Conservation (phyloP, 2,797 vertebrate genomes). For the Semaprochilodus insignis region DNA sequence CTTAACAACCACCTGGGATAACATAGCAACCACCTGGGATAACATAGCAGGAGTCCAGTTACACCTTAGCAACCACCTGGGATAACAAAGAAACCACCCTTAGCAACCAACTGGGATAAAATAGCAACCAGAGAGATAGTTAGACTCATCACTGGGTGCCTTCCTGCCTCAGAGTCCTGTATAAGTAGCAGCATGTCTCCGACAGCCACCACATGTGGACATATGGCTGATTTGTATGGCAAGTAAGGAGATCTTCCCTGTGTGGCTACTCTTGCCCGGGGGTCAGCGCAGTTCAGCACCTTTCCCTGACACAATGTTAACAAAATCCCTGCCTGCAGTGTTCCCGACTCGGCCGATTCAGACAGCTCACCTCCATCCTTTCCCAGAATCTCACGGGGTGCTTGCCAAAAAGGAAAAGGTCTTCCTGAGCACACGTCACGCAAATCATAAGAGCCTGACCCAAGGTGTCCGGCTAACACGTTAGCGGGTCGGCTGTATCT, state of each 20-base stretch:
- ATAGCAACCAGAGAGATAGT: too few relatives aligned
- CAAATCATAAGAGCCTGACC: constrained; percentile 18
- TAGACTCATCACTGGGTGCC: too few relatives aligned
- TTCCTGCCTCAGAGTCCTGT: too few relatives aligned
- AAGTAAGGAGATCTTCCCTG: not conserved
- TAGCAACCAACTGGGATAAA: too few relatives aligned
- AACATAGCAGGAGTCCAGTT: too few relatives aligned
- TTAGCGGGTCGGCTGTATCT: constrained; percentile 3
- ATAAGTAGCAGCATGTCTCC: too few relatives aligned
- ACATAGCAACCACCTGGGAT: too few relatives aligned
- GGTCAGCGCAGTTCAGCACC: not conserved
- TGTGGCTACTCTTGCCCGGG: not conserved
- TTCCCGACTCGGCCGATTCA: not conserved
- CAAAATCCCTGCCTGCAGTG: not conserved
- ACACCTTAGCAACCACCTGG: too few relatives aligned
- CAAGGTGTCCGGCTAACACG: not conserved
- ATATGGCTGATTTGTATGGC: not conserved
- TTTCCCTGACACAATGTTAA: not conserved
- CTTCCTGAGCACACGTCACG: constrained; percentile 5
- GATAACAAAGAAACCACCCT: too few relatives aligned
- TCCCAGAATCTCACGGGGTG: not conserved
- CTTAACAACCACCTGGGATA: too few relatives aligned
- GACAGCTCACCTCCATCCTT: not conserved
- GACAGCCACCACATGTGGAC: not conserved
- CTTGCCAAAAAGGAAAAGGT: constrained; percentile 16